Conservation (phyloP, 2,888 invertebrate species). For the Volucella bombylans region DNA sequence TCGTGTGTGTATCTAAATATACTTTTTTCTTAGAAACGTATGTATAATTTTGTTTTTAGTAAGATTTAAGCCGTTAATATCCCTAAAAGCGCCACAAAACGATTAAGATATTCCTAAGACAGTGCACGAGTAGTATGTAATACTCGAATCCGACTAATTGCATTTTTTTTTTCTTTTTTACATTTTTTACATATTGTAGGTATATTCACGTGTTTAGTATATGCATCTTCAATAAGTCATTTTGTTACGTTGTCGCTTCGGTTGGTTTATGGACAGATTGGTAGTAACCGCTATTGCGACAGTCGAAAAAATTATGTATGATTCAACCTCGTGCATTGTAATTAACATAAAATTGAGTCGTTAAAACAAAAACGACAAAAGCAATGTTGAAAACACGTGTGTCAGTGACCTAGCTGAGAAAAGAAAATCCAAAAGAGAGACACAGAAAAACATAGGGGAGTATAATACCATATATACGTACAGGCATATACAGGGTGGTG, state of each 20-base stretch:
- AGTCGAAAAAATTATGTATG: conserved; percentile 53
- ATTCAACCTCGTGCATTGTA: conserved; percentile 61
- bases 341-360: conserved; percentile 57
- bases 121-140: not conserved
- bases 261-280: not conserved
- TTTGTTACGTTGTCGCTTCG: not conserved
- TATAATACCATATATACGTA: too few species aligned
- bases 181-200: not conserved
- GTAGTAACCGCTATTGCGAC: conserved; percentile 19
- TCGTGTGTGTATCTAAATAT: not conserved
- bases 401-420: conserved; percentile 52
- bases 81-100: conserved; percentile 7
- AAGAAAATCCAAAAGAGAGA: not conserved
- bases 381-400: conserved; percentile 25
- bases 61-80: conserved; percentile 14
- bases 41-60: not conserved
- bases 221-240: conserved; percentile 54
- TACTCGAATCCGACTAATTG: conserved; percentile 30
- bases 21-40: not conserved
- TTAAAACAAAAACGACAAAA: conserved; percentile 20
- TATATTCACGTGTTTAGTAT: conserved; percentile 15
- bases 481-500: conserved; percentile 27
- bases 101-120: conserved; percentile 31
- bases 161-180: conserved; percentile 19
- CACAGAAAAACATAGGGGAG: not conserved